Conservation (phyloP, 2,797 vertebrate genomes). For the Gambelia wislizenii region DNA sequence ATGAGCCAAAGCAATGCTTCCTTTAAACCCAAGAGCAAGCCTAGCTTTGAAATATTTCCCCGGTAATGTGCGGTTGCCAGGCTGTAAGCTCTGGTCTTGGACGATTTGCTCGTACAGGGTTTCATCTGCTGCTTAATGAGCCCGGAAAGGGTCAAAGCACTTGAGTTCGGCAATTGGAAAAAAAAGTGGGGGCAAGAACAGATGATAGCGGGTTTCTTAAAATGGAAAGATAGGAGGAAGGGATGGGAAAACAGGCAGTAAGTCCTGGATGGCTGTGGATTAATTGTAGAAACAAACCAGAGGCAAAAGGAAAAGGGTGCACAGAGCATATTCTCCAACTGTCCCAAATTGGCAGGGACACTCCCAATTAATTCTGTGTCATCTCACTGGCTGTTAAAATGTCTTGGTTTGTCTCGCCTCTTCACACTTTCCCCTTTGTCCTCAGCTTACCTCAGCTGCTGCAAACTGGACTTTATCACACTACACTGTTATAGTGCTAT, state of each 20-base stretch:
- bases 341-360: too few species aligned
- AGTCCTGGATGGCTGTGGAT: not conserved
- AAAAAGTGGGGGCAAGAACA: not conserved
- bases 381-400: too few species aligned
- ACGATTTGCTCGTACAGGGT: slow-evolving; percentile 6
- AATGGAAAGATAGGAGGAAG: slow-evolving; percentile 20
- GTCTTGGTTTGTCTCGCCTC: too few species aligned
- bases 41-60: slow-evolving; percentile 34
- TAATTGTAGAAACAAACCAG: too few species aligned
- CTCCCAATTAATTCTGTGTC: too few species aligned
- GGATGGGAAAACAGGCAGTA: not conserved
- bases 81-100: not conserved
- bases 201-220: slow-evolving; percentile 19
- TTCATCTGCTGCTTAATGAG: slow-evolving; percentile 36
- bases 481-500: too few species aligned
- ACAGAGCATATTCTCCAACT: too few species aligned
- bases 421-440: too few species aligned
- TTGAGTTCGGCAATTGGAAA: not conserved
- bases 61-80: slow-evolving; percentile 15
- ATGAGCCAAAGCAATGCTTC: slow-evolving; percentile 23
- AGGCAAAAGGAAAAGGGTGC: too few species aligned
- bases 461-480: too few species aligned
- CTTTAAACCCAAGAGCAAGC: slow-evolving; percentile 33
- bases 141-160: slow-evolving; percentile 30
- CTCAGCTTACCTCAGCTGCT: too few species aligned